Percentiles rank a stretch among this genome's conserved stretches.
These are phyloP conservation scores for Myripristis jacobus DNA, from an alignment of 2,797 vertebrate species.

Conservation along the genomic window DNA sequence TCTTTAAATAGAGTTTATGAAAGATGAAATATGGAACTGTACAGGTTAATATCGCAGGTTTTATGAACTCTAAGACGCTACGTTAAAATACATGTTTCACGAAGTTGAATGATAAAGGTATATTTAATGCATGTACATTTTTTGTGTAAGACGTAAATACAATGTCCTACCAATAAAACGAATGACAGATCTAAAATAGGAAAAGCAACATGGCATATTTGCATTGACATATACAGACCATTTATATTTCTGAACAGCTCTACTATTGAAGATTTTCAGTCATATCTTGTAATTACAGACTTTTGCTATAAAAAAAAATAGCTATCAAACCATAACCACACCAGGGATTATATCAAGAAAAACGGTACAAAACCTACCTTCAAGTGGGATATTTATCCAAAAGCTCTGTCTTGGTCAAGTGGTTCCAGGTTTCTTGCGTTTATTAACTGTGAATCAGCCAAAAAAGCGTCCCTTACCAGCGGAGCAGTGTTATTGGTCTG, in stretches of 20 bases:
- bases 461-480: conserved; percentile 64
- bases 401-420: conserved; percentile 47
- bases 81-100: background rate
- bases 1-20: background rate
- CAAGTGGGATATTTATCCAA: conserved; percentile 53
- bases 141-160: background rate
- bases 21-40: too few relatives aligned
- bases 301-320: background rate
- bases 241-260: background rate
- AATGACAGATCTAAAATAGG: background rate
- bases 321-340: background rate
- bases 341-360: background rate
- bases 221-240: background rate
- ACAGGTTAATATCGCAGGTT: too few relatives aligned
- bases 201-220: background rate
- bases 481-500: conserved; percentile 70
- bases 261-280: conserved; percentile 1
- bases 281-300: background rate
- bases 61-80: background rate
- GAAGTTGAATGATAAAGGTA: too few relatives aligned
- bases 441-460: conserved; percentile 41
- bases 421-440: conserved; percentile 72
- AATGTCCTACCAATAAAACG: background rate
- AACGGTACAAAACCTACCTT: conserved; percentile 68
- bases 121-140: background rate